These are phyloP conservation scores for Salvator merianae DNA, from an alignment of 2,113 vertebrate genomes.

Conservation along the genomic window DNA sequence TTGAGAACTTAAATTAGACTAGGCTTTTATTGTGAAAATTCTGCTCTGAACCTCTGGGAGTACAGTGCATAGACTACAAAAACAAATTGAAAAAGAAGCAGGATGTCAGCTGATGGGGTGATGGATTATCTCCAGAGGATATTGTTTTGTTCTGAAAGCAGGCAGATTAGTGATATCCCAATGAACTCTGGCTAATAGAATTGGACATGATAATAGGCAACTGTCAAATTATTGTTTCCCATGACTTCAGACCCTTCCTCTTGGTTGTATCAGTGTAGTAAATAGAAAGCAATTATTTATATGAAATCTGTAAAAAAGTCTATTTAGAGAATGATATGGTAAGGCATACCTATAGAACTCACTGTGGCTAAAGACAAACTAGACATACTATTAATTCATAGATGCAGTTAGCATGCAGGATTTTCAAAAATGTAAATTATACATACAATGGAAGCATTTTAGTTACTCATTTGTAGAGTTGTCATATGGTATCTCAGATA, in stretches of 20 bases:
- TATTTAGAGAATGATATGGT: neutral
- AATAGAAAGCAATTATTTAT: neutral
- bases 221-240: neutral
- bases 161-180: slow-evolving; percentile 59
- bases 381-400: neutral
- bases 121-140: slow-evolving; percentile 63
- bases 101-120: slow-evolving; percentile 62
- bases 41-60: neutral
- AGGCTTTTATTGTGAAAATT: neutral
- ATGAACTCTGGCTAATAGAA: slow-evolving; percentile 45
- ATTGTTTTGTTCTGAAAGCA: slow-evolving; percentile 65
- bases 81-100: slow-evolving; percentile 37
- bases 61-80: neutral
- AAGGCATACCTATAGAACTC: neutral
- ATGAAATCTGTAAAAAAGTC: neutral
- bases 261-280: neutral
- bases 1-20: neutral
- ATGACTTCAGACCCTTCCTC: neutral
- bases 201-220: slow-evolving; percentile 30
- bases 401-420: neutral
- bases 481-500: too few species aligned
- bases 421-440: neutral
- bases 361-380: neutral
- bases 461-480: too few species aligned
- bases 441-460: neutral